Percentiles rank a stretch among this genome's conserved stretches.
Evolutionary conservation across 2,797 vertebrate species (phyloP).

Genomic region (Adelosebastes latens): DNA sequence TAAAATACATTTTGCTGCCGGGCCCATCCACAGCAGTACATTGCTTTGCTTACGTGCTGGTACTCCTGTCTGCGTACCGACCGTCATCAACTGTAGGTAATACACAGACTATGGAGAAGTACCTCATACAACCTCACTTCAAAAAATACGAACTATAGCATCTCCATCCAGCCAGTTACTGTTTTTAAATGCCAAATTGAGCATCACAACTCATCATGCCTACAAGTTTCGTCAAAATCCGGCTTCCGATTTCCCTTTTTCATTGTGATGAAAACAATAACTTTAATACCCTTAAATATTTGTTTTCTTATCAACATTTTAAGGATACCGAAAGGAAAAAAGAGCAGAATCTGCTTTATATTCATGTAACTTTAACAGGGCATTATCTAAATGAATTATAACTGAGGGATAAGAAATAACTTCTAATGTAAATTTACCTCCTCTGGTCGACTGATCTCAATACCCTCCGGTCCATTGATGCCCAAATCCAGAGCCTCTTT

Average conservation of each 20-base stretch:
- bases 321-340: background rate
- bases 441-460: constrained; percentile 80
- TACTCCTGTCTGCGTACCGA: too few relatives aligned
- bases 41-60: too few relatives aligned
- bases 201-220: background rate
- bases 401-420: background rate
- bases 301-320: background rate
- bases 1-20: too few relatives aligned
- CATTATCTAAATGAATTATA: background rate
- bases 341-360: background rate
- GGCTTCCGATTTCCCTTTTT: background rate
- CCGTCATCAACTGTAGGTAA: too few relatives aligned
- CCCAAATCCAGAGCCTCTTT: constrained; percentile 78
- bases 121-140: too few relatives aligned
- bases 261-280: background rate
- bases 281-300: background rate
- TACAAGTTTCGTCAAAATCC: background rate
- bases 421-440: constrained; percentile 58
- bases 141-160: background rate
- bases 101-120: too few relatives aligned
- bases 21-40: too few relatives aligned
- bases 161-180: background rate
- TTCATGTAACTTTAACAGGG: background rate
- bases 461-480: constrained; percentile 79
- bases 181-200: background rate